A percentile compares a stretch with the other conserved stretches of the same genome.
These are phyloP conservation scores for Strix uralensis DNA, from an alignment of 2,113 vertebrate species.

Conservation along the genomic window DNA sequence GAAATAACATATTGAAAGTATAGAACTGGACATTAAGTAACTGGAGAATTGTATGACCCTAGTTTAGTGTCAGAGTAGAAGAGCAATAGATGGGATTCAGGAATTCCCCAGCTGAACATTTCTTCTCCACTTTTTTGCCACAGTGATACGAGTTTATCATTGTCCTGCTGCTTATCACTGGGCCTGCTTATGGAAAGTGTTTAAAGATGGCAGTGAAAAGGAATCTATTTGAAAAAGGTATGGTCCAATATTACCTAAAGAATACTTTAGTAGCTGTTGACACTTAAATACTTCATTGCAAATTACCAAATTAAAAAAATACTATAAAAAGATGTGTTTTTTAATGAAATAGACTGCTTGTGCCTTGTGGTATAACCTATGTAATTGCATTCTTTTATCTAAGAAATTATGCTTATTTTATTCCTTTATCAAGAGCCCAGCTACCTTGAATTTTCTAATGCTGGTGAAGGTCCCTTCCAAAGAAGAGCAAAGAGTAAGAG, in stretches of 20 bases:
- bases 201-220: neutral
- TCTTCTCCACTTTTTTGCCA: neutral
- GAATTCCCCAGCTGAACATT: neutral
- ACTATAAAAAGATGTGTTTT: neutral
- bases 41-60: neutral
- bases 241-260: neutral
- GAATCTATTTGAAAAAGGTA: neutral
- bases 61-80: neutral
- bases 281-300: neutral
- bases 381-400: neutral
- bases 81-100: neutral
- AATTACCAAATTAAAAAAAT: neutral
- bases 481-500: neutral
- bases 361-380: neutral
- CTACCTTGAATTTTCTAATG: neutral
- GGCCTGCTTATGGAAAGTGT: neutral
- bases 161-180: neutral
- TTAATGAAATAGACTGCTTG: neutral
- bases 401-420: neutral
- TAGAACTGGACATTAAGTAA: neutral
- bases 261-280: neutral
- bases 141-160: neutral
- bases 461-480: neutral
- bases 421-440: neutral
- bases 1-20: constrained; percentile 2